Base-by-base conservation (phyloP, 2,113 vertebrate species). In the Saccopteryx leptura region DNA sequence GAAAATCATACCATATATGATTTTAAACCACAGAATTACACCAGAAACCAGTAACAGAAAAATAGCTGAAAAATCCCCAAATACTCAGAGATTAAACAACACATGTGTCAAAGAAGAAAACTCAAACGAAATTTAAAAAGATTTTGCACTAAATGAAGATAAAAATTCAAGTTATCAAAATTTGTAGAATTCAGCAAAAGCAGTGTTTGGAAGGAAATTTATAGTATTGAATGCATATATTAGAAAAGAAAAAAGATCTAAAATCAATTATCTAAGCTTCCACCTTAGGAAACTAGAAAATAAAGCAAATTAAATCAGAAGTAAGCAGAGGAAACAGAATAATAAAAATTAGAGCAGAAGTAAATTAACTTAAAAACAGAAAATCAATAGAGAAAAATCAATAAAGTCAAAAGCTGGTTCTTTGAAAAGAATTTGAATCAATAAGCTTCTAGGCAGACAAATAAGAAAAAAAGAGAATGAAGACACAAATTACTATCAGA, bases 81-180 rank as follows among this genome's bases (percentile, higher is more conserved):
- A 72, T 78, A 68, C 46, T 72, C 66, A 33, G 48, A 87, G 68
- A 56, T 86, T 58, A 80, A 92, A 80, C 18, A 46, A 39, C 12
- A 60, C 60, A 23, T 39, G 23, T 17, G 1, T 48, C 65, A 85
- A 88, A 79, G 19, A 56, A 92, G 68, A 48, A 56, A 66, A 76
- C 31, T 85, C 28, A 69, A 61, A n/a, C 76, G 54, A 39, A 86
- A 88, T 88, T 82, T 56, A 1, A 50, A 65, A 76, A 50, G 52
- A 84, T 52, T 92, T 84, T 63, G 21, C 91, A 61, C 14, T 56
- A 66, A 93, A 31, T 46, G 39, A 83, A 93, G 82, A 60, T 39
- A 8, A 66, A 54, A 87, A 65, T 39, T 65, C 4, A 63, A 66
- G 15, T 78, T 39, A 78, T 33, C 60, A 92, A 86, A 56, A 61